Evolutionary conservation across 2,113 vertebrate genomes (phyloP).

Genomic region (Callocephalon fimbriatum): DNA sequence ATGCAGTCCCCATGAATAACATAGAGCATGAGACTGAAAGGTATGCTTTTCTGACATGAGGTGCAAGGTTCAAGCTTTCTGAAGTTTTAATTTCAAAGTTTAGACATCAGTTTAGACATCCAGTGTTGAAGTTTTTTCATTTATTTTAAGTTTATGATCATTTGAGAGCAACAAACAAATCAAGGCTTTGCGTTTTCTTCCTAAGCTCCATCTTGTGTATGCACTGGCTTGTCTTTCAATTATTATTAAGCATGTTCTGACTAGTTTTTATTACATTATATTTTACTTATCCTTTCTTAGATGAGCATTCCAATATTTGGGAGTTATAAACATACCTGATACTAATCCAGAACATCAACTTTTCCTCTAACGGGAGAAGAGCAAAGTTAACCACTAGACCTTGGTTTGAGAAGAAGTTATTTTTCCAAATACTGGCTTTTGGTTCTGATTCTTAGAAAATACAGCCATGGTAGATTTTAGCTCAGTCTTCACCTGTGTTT

Average conservation of each 20-base stretch:
- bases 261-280: neutral
- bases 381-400: neutral
- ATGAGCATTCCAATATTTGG: neutral
- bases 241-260: neutral
- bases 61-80: neutral
- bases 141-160: neutral
- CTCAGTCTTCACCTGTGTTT: neutral
- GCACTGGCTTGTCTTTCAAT: neutral
- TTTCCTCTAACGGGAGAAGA: neutral
- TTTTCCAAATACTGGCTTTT: neutral
- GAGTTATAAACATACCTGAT: neutral
- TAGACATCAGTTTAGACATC: neutral
- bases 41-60: neutral
- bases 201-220: neutral
- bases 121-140: neutral
- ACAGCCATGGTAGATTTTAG: neutral
- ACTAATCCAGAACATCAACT: neutral
- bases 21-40: neutral
- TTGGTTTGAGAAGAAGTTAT: neutral
- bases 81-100: neutral
- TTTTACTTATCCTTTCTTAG: neutral
- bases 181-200: neutral
- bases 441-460: neutral
- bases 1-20: neutral
- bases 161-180: neutral